A percentile compares a stretch with the other conserved stretches of the same genome.
These are phyloP conservation scores for Mustelus asterias DNA, from an alignment of 2,113 vertebrate genomes.

Conservation along the genomic window DNA sequence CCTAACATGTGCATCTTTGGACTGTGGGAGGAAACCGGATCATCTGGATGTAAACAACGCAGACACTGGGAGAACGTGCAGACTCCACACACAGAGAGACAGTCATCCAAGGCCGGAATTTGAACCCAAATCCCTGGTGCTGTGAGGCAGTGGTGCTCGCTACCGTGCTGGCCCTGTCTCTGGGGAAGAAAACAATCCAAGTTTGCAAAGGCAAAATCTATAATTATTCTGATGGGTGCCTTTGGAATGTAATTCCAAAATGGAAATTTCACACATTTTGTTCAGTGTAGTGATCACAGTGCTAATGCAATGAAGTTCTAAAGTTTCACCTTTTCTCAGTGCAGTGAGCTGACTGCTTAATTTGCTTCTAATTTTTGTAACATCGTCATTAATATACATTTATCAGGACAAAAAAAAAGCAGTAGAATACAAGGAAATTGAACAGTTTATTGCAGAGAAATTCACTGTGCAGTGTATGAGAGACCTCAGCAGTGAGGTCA, in stretches of 20 bases:
- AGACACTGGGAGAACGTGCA: too few species aligned
- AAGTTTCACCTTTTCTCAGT: background rate
- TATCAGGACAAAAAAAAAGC: background rate
- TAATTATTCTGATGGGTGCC: background rate
- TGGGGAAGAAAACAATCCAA: background rate
- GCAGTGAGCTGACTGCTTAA: background rate
- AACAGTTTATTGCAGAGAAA: background rate
- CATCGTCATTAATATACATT: background rate
- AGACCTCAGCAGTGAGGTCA: background rate
- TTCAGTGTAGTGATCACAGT: background rate
- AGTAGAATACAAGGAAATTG: background rate
- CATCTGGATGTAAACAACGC: too few species aligned
- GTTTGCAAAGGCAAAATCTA: background rate
- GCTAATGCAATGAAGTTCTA: background rate
- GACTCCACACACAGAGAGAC: too few species aligned
- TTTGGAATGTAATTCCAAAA: background rate
- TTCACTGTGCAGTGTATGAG: background rate
- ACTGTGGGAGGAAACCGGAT: too few species aligned
- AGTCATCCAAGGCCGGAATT: too few species aligned
- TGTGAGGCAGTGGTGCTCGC: too few species aligned
- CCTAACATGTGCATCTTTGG: too few species aligned
- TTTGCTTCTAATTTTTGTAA: background rate
- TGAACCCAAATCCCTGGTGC: too few species aligned
- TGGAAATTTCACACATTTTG: background rate
- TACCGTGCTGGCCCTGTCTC: too few species aligned